A percentile compares a stretch with the other conserved stretches of the same genome.
Conservation (phyloP, 2,797 vertebrate genomes). For the Gephyroberyx darwinii region DNA sequence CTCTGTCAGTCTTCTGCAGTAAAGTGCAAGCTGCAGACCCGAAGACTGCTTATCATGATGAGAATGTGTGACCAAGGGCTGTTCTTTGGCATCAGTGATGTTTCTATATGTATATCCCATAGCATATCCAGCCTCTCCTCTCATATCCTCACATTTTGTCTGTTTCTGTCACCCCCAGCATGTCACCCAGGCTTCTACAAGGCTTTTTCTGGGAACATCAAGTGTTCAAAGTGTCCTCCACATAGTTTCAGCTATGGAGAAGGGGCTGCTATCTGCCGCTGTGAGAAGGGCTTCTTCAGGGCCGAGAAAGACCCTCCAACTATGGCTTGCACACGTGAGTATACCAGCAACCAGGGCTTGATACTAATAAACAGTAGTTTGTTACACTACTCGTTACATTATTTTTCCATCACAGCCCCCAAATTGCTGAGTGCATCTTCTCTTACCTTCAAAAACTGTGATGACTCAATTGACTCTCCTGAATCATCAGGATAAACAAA, state of each 20-base stretch:
- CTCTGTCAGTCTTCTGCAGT: too few species aligned
- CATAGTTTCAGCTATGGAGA: conserved; percentile 89
- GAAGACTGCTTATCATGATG: too few species aligned
- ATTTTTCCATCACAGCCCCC: too few species aligned
- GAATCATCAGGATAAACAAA: too few species aligned
- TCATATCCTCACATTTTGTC: conserved; percentile 20
- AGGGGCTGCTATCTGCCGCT: conserved; percentile 88
- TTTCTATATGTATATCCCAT: background rate
- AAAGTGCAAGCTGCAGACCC: too few species aligned
- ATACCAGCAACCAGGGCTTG: background rate
- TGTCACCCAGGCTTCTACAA: conserved; percentile 96
- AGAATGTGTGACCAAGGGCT: background rate
- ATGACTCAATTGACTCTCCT: too few species aligned
- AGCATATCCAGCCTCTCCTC: background rate
- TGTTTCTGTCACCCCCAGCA: conserved; percentile 79
- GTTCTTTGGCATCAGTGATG: background rate
- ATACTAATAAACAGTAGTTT: too few species aligned
- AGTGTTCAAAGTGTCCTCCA: conserved; percentile 94
- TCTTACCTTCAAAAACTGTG: too few species aligned
- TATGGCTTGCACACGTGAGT: conserved; percentile 93
- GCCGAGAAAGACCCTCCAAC: conserved; percentile 93
- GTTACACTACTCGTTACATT: too few species aligned
- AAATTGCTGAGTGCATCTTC: too few species aligned
- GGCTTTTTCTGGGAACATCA: conserved; percentile 92
- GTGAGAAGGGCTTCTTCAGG: conserved; percentile 92